Evolutionary conservation across 2,888 invertebrate genomes (phyloP).

Genomic region (Platycheirus albimanus): DNA sequence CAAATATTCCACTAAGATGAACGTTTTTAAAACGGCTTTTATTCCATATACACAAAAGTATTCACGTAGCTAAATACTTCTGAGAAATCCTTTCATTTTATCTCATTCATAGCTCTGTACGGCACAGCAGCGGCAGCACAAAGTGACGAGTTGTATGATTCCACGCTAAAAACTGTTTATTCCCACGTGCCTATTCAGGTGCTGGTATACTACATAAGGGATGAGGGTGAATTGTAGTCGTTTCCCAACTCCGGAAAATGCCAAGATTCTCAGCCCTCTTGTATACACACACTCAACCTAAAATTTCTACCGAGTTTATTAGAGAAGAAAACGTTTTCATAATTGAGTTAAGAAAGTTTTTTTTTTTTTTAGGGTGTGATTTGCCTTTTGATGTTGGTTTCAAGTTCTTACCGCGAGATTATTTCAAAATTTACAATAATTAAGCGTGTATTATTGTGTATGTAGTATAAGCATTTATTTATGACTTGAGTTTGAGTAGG

Average conservation of each 20-base stretch:
- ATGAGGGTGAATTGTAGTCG: not conserved
- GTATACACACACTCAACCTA: too few relatives aligned
- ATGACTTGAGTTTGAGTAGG: not conserved
- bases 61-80: not conserved
- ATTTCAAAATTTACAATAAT: not conserved
- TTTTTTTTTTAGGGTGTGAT: not conserved
- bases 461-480: not conserved
- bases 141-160: not conserved
- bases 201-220: not conserved
- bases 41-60: not conserved
- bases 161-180: not conserved
- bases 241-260: not conserved
- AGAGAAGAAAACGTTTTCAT: not conserved
- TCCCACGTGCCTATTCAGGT: not conserved
- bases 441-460: not conserved
- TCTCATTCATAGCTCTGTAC: slow-evolving; percentile 5
- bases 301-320: not conserved
- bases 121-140: not conserved
- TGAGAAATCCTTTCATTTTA: slow-evolving; percentile 12
- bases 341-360: not conserved
- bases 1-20: not conserved
- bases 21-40: not conserved
- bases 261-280: not conserved
- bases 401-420: not conserved
- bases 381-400: not conserved